Conservation (phyloP, 2,797 vertebrate genomes). For the Scolopax rusticola region DNA sequence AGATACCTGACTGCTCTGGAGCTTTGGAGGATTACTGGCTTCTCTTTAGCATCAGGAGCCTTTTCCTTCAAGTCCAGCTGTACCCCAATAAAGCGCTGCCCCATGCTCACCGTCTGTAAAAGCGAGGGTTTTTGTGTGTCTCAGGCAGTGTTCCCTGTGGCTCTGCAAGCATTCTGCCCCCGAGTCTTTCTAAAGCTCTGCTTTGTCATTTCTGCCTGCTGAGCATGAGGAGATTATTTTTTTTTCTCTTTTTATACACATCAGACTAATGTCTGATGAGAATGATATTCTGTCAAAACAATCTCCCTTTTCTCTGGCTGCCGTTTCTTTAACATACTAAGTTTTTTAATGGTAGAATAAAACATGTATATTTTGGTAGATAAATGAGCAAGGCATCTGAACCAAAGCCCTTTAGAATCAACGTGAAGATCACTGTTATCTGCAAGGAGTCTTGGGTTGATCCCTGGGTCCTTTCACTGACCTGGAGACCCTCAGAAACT, state of each 20-base stretch:
- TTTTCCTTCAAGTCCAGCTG: not conserved
- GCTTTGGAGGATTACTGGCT: not conserved
- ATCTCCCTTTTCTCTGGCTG: not conserved
- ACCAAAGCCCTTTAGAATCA: not conserved
- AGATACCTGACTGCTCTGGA: not conserved
- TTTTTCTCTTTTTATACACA: not conserved
- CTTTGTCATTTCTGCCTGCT: not conserved
- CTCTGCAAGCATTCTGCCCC: not conserved
- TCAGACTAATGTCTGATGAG: not conserved
- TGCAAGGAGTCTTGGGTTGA: not conserved
- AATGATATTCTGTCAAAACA: not conserved
- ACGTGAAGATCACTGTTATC: not conserved
- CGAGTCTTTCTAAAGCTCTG: not conserved
- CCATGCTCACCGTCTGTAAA: not conserved
- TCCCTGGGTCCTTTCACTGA: not conserved
- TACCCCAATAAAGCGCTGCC: not conserved
- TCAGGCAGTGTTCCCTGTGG: not conserved
- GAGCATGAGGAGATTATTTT: not conserved
- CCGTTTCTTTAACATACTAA: not conserved
- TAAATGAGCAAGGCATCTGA: not conserved
- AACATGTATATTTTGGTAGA: not conserved
- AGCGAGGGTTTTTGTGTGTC: not conserved
- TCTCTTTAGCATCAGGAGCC: not conserved
- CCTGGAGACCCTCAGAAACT: not conserved
- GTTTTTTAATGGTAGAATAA: not conserved